Percentiles rank a stretch among this genome's conserved stretches.
Conservation (phyloP, 2,797 vertebrate genomes). For the Cossypha dichroa region DNA sequence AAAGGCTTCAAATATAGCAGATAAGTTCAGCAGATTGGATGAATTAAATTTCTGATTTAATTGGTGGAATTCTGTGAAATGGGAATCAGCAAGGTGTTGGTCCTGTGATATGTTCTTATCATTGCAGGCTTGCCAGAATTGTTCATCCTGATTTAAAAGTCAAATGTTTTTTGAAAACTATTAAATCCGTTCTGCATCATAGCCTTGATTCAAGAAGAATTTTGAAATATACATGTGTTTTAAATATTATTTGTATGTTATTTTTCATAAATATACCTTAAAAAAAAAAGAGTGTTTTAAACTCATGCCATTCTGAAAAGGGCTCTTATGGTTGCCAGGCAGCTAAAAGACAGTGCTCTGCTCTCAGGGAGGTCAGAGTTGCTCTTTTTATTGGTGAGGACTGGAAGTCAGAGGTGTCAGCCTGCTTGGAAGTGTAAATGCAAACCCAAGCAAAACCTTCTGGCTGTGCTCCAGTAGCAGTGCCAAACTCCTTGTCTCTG, state of each 20-base stretch:
- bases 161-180: neutral
- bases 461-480: neutral
- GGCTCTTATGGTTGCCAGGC: neutral
- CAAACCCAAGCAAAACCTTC: neutral
- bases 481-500: neutral
- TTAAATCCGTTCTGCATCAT: neutral
- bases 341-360: neutral
- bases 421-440: constrained; percentile 21
- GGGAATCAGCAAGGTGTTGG: neutral
- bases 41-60: neutral
- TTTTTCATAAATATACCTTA: neutral
- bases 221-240: neutral
- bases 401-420: neutral
- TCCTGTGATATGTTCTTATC: neutral
- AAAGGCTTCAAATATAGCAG: neutral
- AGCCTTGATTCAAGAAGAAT: neutral
- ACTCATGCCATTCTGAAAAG: neutral
- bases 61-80: neutral
- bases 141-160: neutral
- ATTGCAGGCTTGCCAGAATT: neutral
- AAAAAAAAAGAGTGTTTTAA: neutral
- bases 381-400: constrained; percentile 16
- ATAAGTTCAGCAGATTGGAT: neutral
- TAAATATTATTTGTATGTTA: neutral
- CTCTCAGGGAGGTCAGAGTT: neutral